phyloP scores from a whole-genome alignment of 2,113 vertebrate species.

The Ptychochromis oligacanthus region DNA sequence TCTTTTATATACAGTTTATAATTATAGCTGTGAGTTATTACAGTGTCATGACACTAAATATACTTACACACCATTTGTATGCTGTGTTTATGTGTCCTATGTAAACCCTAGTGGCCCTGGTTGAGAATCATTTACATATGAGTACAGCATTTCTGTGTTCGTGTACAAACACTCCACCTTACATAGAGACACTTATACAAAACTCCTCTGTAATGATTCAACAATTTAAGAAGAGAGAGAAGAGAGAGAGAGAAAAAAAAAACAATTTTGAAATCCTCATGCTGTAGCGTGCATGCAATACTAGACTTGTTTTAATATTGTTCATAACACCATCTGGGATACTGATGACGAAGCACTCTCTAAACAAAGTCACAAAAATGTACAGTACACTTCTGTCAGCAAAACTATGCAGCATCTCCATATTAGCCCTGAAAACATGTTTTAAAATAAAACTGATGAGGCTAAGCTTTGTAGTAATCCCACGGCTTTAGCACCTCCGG shows the following conservation, averaged over 20 bases:
- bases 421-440: conserved; percentile 44
- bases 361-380: conserved; percentile 59
- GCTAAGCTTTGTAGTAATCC: conserved; percentile 30
- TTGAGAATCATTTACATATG: neutral
- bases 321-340: conserved; percentile 44
- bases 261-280: neutral
- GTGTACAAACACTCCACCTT: neutral
- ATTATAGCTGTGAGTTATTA: neutral
- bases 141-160: neutral
- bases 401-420: conserved; percentile 22
- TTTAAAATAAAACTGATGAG: conserved; percentile 65
- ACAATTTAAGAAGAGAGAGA: neutral
- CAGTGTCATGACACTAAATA: neutral
- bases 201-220: neutral
- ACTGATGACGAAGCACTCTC: conserved; percentile 51
- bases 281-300: neutral
- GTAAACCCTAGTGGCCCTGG: neutral
- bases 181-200: neutral
- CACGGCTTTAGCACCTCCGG: neutral
- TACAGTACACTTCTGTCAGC: conserved; percentile 52
- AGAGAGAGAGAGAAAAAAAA: too few relatives aligned
- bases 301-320: conserved; percentile 7
- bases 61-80: neutral
- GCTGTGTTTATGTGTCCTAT: too few relatives aligned
- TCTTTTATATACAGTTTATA: neutral